Evolutionary conservation across 2,888 invertebrate species (phyloP).

Genomic region (Incurvaria masculella): DNA sequence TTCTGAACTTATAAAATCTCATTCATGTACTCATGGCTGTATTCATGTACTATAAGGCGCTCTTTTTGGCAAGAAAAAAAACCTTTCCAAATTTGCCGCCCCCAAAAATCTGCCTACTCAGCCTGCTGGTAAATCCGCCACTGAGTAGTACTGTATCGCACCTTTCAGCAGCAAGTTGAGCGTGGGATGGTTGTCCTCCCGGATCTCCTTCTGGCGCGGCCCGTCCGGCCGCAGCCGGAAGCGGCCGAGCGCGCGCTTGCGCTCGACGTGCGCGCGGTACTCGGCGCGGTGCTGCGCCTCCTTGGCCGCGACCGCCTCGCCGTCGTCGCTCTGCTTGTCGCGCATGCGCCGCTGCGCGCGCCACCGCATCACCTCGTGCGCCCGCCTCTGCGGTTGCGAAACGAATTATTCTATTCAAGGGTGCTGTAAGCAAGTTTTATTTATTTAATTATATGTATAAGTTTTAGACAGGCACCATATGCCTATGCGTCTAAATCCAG

Average conservation of each 20-base stretch:
- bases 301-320: slow-evolving; percentile 61
- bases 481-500: no score
- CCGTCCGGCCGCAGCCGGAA: slow-evolving; percentile 52
- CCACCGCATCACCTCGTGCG: slow-evolving; percentile 63
- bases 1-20: no score
- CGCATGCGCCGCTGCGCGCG: slow-evolving; percentile 59
- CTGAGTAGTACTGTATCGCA: no score
- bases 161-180: slow-evolving; percentile 68
- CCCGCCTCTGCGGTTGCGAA: slow-evolving; percentile 52
- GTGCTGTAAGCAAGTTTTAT: no score
- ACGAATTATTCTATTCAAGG: no score
- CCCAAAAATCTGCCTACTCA: slow-evolving; percentile 32
- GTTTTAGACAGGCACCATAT: no score
- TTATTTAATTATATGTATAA: no score
- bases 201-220: slow-evolving; percentile 53
- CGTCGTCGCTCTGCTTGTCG: slow-evolving; percentile 62
- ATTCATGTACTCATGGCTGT: no score
- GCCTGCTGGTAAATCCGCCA: no score
- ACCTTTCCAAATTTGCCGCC: no score
- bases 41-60: no score
- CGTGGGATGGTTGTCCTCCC: slow-evolving; percentile 44
- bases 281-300: slow-evolving; percentile 60
- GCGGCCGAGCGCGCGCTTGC: slow-evolving; percentile 61
- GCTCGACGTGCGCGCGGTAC: slow-evolving; percentile 61
- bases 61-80: no score